phyloP scores from a whole-genome alignment of 2,113 vertebrate species.

The Alethe castanea region DNA sequence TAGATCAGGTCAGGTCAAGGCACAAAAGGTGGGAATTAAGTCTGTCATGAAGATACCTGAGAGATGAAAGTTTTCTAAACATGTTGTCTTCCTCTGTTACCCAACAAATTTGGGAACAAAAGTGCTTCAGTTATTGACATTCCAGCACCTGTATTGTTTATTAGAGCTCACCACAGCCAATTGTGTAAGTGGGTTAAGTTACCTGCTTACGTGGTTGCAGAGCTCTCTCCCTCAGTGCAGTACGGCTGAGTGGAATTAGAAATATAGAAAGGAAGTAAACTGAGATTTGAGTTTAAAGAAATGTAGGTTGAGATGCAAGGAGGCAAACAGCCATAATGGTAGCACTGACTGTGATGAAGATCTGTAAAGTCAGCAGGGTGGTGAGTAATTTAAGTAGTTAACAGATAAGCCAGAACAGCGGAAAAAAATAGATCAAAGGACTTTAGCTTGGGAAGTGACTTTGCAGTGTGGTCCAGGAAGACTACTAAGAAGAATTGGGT shows the following conservation, averaged over 20 bases:
- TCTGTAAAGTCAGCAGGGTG: background rate
- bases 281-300: background rate
- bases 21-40: background rate
- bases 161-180: background rate
- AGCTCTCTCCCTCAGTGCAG: background rate
- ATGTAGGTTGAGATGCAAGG: background rate
- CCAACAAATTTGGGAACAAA: background rate
- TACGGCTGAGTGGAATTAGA: background rate
- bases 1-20: background rate
- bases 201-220: background rate
- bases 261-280: background rate
- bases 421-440: background rate
- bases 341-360: background rate
- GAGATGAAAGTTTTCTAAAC: background rate
- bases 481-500: fast-evolving
- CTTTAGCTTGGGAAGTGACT: background rate
- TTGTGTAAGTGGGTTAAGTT: background rate
- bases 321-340: background rate
- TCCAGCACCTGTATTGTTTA: background rate
- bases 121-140: background rate
- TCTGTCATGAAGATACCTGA: background rate
- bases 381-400: background rate
- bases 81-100: background rate
- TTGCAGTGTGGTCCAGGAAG: background rate
- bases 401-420: background rate